These are phyloP conservation scores for Crocidura indochinensis DNA, from an alignment of 2,797 vertebrate genomes.

Conservation along the genomic window DNA sequence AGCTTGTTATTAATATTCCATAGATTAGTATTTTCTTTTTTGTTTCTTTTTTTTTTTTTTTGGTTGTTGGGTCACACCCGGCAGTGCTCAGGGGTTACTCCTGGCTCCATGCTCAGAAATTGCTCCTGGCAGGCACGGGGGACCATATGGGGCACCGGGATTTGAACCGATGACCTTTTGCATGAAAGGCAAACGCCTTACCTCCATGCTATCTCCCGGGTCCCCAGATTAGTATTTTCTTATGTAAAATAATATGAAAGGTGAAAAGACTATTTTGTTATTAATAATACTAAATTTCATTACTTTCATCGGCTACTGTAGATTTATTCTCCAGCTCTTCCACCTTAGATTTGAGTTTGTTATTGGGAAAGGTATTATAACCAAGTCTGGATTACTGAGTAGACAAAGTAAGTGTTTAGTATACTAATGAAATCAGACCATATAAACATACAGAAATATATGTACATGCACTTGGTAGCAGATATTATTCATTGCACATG, in stretches of 20 bases:
- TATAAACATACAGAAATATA: rapidly evolving
- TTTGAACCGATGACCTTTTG: too few relatives aligned
- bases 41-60: too few relatives aligned
- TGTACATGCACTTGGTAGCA: not conserved
- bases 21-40: not conserved
- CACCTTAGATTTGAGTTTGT: not conserved
- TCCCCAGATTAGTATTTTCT: not conserved
- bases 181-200: too few relatives aligned
- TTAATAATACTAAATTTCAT: too few relatives aligned
- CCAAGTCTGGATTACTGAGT: not conserved
- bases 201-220: too few relatives aligned
- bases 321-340: not conserved
- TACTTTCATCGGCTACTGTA: not conserved
- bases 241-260: not conserved
- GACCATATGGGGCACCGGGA: too few relatives aligned
- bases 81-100: too few relatives aligned
- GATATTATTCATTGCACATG: not conserved
- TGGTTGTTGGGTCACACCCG: too few relatives aligned
- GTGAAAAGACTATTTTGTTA: not conserved
- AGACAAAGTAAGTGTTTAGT: not conserved
- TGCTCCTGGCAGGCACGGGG: too few relatives aligned
- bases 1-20: not conserved
- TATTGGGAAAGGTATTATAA: not conserved
- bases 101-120: too few relatives aligned
- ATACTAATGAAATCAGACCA: not conserved